Evolutionary conservation across 2,797 vertebrate species (phyloP), one percentile per base, ranked within the genome.

Genomic region (Tragelaphus eurycerus): DNA sequence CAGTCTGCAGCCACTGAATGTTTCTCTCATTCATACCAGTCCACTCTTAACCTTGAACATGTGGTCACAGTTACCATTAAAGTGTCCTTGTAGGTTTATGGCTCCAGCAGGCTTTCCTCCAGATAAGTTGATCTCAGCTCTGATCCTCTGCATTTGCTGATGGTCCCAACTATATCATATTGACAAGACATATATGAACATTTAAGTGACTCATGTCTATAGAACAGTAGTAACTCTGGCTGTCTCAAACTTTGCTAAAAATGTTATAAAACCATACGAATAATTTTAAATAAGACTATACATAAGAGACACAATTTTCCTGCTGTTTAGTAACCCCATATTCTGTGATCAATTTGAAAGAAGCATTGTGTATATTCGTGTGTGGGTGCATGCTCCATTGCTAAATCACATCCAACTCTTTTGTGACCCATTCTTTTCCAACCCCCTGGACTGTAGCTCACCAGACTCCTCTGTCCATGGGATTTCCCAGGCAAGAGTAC

Each of bases 321-420:
- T 91, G 62, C 15, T 57, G 0, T 29, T 87, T 91, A 82, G 31
- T 54, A 55, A 78, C 52, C 8, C 6, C 5, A 38, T 19, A 78
- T 67, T 34, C 34, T 89, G 0, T 55, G 55, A 85, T 74, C 29
- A 67, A 14, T 57, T 57, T 38, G 11, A 89, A 62, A 60, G 13
- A 62, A 93, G 2, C 25, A 46, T 52, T 78, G 21, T 43, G 71
- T 74, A 2, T 7, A 4, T 4, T 5, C 0, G 4, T 43, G 11
- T 25, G 11, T 74, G 71, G 3, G 21, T 23, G 67, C 10, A 23
- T 3, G 34, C 21, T 71, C 64, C 71, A 4, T 2, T 43, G 71
- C 71, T 14, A 43, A 43, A 0, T 43, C 43, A 3, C 6, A 0
- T 43, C 21, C 1, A 6, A 43, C 34, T 74, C 21, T 43, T 43